Evolutionary conservation across 1,140 invertebrate genomes (phyloP).

Genomic region (Brachionus asplanchnoidis): DNA sequence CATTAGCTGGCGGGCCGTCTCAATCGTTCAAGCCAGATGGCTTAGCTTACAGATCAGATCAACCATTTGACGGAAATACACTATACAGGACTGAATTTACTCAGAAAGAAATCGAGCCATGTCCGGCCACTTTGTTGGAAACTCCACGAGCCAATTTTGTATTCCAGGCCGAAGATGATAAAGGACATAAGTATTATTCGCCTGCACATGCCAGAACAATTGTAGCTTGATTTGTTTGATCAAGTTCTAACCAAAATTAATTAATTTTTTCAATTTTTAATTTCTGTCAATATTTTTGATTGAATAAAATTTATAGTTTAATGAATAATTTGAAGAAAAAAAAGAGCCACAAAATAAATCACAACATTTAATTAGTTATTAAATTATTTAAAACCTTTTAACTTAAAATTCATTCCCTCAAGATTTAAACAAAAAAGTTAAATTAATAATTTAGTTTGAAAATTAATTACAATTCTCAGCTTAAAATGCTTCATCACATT

Average conservation of each 20-base stretch:
- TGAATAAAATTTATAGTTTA: neutral
- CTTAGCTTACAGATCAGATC: slow-evolving; percentile 45
- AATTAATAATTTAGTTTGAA: no score
- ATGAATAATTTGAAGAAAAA: neutral
- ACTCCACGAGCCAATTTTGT: slow-evolving; percentile 45
- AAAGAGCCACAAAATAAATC: neutral
- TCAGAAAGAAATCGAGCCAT: slow-evolving; percentile 49
- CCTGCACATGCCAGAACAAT: slow-evolving; percentile 38
- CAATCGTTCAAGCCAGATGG: slow-evolving; percentile 50
- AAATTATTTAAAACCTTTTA: no score
- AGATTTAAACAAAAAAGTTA: no score
- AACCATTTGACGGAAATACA: slow-evolving; percentile 52
- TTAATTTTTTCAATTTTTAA: neutral
- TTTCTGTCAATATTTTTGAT: neutral
- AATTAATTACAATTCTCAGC: no score
- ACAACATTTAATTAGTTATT: no score
- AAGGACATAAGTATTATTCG: slow-evolving; percentile 50
- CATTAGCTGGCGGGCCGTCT: slow-evolving; percentile 44
- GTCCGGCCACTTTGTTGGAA: slow-evolving; percentile 50
- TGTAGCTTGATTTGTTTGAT: neutral
- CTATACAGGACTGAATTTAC: slow-evolving; percentile 55
- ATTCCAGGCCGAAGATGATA: slow-evolving; percentile 44
- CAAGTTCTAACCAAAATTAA: neutral
- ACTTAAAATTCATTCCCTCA: no score
- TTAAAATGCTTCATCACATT: no score